Evolutionary conservation across 1,140 invertebrate species (phyloP).

Genomic region (Reticulitermes speratus): DNA sequence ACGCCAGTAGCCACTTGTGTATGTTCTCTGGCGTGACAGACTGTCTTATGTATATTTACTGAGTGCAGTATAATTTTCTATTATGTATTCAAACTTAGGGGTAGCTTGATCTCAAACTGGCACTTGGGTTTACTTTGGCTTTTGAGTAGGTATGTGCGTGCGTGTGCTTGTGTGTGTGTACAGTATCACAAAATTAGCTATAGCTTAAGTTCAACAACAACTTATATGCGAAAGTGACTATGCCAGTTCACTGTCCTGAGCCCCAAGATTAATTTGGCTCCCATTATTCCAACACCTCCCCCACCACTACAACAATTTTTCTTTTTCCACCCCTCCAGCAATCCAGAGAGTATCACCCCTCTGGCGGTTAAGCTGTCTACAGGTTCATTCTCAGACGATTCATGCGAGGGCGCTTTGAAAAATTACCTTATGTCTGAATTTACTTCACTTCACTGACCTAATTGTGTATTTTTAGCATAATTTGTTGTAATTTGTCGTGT

Average conservation of each 20-base stretch:
- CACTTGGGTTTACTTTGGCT: background rate
- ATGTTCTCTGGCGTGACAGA: background rate
- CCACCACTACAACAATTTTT: background rate
- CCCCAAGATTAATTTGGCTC: slow-evolving; percentile 2
- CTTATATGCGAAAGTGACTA: background rate
- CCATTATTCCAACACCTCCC: slow-evolving; percentile 7
- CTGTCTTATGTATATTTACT: background rate
- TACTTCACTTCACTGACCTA: background rate
- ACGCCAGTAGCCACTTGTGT: background rate
- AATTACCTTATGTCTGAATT: background rate
- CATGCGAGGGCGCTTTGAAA: background rate
- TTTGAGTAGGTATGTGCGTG: too few species aligned
- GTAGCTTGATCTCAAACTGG: background rate
- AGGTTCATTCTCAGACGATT: background rate
- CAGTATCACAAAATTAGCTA: background rate
- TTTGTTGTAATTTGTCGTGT: too few species aligned
- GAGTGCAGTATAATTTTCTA: background rate
- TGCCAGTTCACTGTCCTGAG: background rate
- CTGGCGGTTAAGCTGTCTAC: background rate
- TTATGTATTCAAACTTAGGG: slow-evolving; percentile 8
- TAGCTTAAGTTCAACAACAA: background rate
- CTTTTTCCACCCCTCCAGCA: background rate
- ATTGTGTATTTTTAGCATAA: background rate
- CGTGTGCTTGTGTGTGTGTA: background rate
- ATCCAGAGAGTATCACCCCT: background rate